Conservation (phyloP, 2,113 vertebrate species). For the Notothenia rossii region DNA sequence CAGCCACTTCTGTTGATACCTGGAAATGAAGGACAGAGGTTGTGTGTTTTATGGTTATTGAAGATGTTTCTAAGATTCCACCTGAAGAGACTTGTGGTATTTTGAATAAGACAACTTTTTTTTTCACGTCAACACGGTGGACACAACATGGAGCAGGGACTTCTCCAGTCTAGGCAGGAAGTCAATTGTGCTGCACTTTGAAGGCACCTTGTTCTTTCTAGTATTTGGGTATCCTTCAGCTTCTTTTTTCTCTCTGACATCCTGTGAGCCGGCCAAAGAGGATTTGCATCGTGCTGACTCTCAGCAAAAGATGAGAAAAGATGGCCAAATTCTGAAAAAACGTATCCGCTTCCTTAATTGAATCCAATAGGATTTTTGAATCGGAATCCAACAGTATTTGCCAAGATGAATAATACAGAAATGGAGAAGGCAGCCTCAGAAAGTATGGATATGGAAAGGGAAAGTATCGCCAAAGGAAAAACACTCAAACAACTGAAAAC, state of each 20-base stretch:
- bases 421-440: conserved; percentile 24
- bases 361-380: conserved; percentile 66
- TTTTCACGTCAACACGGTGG: neutral
- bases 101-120: conserved; percentile 2
- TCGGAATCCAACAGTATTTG: conserved; percentile 54
- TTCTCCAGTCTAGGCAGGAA: conserved; percentile 20
- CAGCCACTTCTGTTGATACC: neutral
- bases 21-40: neutral
- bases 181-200: conserved; percentile 41
- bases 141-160: neutral
- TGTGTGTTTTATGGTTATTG: neutral
- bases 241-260: conserved; percentile 52
- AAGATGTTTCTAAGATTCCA: neutral
- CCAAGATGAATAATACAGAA: conserved; percentile 53
- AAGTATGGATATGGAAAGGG: conserved; percentile 27
- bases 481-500: conserved; percentile 16
- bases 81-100: neutral
- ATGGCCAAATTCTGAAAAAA: conserved; percentile 59
- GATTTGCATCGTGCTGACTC: conserved; percentile 69
- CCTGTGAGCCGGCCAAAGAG: conserved; percentile 62
- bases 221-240: conserved; percentile 51
- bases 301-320: conserved; percentile 48
- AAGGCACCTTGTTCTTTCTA: conserved; percentile 36
- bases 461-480: conserved; percentile 36
- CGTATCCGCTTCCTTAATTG: conserved; percentile 55